Percentiles rank a stretch among this genome's conserved stretches.
These are phyloP conservation scores for Caiman crocodilus DNA, from an alignment of 2,797 vertebrate genomes.

Conservation along the genomic window DNA sequence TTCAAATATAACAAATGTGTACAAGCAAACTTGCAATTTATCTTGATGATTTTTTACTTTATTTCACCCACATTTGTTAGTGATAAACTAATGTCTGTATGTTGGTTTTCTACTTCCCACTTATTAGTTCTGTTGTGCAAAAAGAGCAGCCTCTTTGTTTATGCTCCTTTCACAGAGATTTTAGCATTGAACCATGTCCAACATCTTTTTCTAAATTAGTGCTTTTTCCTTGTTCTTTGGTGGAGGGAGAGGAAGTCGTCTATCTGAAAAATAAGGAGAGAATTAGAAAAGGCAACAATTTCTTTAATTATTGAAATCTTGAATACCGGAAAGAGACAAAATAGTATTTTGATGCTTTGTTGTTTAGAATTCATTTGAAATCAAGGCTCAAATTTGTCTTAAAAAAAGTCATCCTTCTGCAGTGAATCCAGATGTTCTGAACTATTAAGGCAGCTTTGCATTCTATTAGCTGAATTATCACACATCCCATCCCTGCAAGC, in stretches of 20 bases:
- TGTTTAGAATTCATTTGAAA: conserved; percentile 32
- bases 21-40: background rate
- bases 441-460: background rate
- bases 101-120: background rate
- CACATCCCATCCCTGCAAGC: background rate
- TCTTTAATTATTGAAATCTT: conserved; percentile 28
- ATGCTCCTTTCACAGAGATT: background rate
- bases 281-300: conserved; percentile 23
- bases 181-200: conserved; percentile 6
- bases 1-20: background rate
- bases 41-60: background rate
- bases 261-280: background rate
- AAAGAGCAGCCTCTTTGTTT: background rate
- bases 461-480: background rate
- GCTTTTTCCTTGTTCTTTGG: background rate
- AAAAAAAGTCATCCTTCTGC: background rate
- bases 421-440: background rate
- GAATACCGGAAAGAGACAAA: background rate
- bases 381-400: background rate
- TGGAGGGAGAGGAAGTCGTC: too few species aligned
- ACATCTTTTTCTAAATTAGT: background rate
- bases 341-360: background rate
- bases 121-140: background rate
- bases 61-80: background rate
- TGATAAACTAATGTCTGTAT: background rate